Conservation (phyloP, 2,113 vertebrate genomes). For the Nerophis lumbriciformis region DNA sequence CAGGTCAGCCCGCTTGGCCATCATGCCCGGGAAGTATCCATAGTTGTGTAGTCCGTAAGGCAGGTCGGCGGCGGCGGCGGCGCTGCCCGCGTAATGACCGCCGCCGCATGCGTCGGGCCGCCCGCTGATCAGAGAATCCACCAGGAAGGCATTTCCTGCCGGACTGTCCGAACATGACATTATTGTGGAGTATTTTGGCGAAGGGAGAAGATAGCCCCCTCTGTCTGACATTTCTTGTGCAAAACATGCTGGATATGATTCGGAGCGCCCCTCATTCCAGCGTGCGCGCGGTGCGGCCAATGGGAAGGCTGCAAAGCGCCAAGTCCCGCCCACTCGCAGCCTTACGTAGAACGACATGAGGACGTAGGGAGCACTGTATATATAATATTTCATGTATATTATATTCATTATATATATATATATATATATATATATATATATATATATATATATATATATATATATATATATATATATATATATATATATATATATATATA, state of each 20-base stretch:
- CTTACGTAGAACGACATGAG: conserved; percentile 79
- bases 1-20: conserved; percentile 86
- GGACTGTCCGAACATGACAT: conserved; percentile 99
- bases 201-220: conserved; percentile 96
- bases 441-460: no score
- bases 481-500: no score
- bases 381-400: no score
- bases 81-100: conserved; percentile 82
- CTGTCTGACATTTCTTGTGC: conserved; percentile 99
- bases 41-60: conserved; percentile 95
- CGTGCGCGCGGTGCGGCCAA: conserved; percentile 86
- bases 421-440: no score
- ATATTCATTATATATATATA: no score
- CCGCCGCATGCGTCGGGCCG: conserved; percentile 78
- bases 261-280: conserved; percentile 88
- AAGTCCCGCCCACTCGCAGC: conserved; percentile 87
- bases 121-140: conserved; percentile 96
- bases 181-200: conserved; percentile 98
- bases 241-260: conserved; percentile 99
- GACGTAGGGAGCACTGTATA: conserved; percentile 45
- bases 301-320: conserved; percentile 74
- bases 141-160: conserved; percentile 96
- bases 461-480: no score
- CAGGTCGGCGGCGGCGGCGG: conserved; percentile 78
- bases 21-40: conserved; percentile 89